These are phyloP conservation scores for Schizopygopsis pylzovi DNA, from an alignment of 2,797 vertebrate genomes.

Conservation along the genomic window DNA sequence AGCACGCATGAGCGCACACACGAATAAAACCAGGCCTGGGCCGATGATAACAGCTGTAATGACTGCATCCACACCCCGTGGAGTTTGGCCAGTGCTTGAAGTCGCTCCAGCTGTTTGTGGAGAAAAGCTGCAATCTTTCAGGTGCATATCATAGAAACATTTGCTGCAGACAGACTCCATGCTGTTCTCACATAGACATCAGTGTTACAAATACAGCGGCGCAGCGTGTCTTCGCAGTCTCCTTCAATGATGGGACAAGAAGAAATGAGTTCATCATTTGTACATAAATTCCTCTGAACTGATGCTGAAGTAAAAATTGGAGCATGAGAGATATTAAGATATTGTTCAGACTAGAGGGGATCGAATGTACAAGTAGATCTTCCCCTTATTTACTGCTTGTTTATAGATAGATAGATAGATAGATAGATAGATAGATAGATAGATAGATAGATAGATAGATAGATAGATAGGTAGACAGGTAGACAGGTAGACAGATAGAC, in stretches of 20 bases:
- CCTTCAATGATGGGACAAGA: background rate
- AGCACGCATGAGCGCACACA: conserved; percentile 49
- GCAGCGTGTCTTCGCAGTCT: background rate
- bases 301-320: background rate
- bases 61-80: conserved; percentile 55
- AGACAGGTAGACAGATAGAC: too few species aligned
- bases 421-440: too few species aligned
- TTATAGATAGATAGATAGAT: background rate
- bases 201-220: background rate
- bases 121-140: conserved; percentile 61
- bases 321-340: background rate
- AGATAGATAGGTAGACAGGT: too few species aligned
- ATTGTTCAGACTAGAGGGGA: background rate
- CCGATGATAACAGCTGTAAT: conserved; percentile 50
- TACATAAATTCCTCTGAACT: background rate
- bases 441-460: too few species aligned
- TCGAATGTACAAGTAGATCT: background rate
- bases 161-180: background rate
- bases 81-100: conserved; percentile 42
- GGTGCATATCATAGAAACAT: background rate
- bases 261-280: background rate
- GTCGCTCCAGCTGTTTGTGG: conserved; percentile 61
- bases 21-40: background rate
- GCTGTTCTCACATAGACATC: background rate
- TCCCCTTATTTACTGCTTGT: background rate